These are phyloP conservation scores for Nomada fucata DNA, from an alignment of 2,888 invertebrate genomes.

Conservation along the genomic window DNA sequence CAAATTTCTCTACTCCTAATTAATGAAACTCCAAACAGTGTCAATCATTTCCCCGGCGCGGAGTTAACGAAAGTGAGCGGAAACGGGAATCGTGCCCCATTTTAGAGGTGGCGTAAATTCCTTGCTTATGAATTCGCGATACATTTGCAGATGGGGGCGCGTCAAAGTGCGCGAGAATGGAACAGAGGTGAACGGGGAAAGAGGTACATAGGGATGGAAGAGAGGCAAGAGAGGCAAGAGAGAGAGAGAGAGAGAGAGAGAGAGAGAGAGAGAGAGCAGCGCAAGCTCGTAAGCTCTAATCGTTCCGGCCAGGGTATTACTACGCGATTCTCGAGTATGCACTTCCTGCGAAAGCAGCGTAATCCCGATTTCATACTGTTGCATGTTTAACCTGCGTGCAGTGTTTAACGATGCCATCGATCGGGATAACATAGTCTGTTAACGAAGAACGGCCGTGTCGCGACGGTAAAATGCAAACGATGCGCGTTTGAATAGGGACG, in stretches of 20 bases:
- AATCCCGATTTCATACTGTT: constrained; percentile 65
- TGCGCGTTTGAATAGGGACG: constrained; percentile 38
- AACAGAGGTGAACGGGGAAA: background rate
- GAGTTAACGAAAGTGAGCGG: background rate
- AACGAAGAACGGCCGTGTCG: constrained; percentile 57
- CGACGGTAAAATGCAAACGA: constrained; percentile 47
- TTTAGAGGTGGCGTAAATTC: constrained; percentile 19
- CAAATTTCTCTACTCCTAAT: background rate
- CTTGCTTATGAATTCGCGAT: constrained; percentile 38
- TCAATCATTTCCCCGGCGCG: background rate
- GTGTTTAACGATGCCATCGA: constrained; percentile 64
- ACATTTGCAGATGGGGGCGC: background rate
- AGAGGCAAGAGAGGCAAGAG: background rate
- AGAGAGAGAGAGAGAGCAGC: constrained; percentile 1
- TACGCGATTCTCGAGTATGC: constrained; percentile 49
- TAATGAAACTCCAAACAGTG: background rate
- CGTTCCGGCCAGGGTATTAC: constrained; percentile 49
- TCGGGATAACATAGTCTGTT: constrained; percentile 61
- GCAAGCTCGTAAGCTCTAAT: constrained; percentile 59
- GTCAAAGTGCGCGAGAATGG: background rate
- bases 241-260: background rate
- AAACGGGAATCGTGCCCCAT: background rate
- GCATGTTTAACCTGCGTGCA: constrained; percentile 59
- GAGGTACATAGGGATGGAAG: background rate
- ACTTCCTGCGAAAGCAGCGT: constrained; percentile 50